Evolutionary conservation across 2,797 vertebrate genomes (phyloP), one percentile per base, ranked within the genome.

Genomic region (Eulemur coronatus): DNA sequence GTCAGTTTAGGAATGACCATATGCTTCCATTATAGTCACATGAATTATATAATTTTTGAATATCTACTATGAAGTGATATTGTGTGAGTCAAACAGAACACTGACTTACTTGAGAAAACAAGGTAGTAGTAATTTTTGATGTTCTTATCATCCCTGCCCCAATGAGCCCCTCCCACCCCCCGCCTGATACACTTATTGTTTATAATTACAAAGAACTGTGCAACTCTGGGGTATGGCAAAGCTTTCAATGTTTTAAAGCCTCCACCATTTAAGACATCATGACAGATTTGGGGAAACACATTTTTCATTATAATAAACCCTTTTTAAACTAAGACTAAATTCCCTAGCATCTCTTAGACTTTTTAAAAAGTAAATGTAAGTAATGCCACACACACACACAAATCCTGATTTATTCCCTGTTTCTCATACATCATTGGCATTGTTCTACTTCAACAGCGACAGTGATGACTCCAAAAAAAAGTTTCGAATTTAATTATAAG

Each of bases 371-470:
- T 81, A 91, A 96, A 91, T 63, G 55, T 70, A 91, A 95, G 95
- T 91, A 96, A 97, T 91, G 70, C 94, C 57, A 65, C 81, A 84
- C 75, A 96, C 75, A 80, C 87, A 89, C 87, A 79, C 75, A 95
- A 84, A 89, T 93, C 96, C 97, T 94, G 93, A 96, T 96, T 97
- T 98, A 95, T 95, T 96, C 96, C 96, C 93, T 91, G 67, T 93
- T 93, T 94, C 95, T 96, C 57, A 43, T 89, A 92, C 95, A 96
- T 86, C 59, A 41, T 67, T 72, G 75, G 85, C 63, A 79, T 95
- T 90, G 57, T 92, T 97, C 97, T 97, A 94, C 93, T 96, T 96
- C 76, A 93, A 94, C 96, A 93, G 91, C 46, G 91, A 97, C 93
- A 97, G 88, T 89, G 65, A 97, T 61, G 41, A 97, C 91, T 97